Evolutionary conservation across 2,113 vertebrate species (phyloP).

Genomic region (Brevimyrus niger): DNA sequence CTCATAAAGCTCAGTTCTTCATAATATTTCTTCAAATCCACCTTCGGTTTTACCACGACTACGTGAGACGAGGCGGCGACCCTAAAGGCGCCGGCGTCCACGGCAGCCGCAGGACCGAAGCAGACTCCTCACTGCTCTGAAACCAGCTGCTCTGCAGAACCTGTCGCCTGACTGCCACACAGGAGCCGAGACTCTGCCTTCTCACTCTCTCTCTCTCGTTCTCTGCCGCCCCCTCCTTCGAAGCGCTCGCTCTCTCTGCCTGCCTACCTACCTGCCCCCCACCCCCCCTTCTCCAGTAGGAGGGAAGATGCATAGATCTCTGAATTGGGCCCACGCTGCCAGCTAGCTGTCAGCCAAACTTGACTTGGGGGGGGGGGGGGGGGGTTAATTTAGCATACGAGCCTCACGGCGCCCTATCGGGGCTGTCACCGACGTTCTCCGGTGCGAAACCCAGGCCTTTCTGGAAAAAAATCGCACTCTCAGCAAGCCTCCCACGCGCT

Average conservation of each 20-base stretch:
- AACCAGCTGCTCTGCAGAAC: constrained; percentile 1
- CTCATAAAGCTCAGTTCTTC: not conserved
- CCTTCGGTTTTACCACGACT: not conserved
- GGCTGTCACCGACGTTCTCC: not conserved
- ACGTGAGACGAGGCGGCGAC: not conserved
- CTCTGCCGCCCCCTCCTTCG: not conserved
- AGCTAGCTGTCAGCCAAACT: constrained; percentile 12
- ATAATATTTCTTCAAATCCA: not conserved
- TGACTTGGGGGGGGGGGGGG: not conserved
- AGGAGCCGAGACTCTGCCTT: constrained; percentile 20
- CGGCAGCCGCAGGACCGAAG: not conserved
- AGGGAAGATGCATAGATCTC: constrained; percentile 38
- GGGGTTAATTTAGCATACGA: not conserved
- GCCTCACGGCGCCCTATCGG: not conserved
- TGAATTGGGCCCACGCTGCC: constrained; percentile 11
- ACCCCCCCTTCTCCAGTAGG: constrained; percentile 33
- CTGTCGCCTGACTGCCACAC: constrained; percentile 35
- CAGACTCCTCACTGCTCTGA: not conserved
- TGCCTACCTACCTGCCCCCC: not conserved
- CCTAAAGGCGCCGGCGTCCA: not conserved
- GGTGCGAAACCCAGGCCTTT: not conserved
- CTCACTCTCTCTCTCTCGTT: constrained; percentile 18
- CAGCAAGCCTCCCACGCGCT: not conserved
- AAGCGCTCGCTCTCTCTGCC: constrained; percentile 15
- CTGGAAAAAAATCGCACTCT: not conserved